These are phyloP conservation scores for Sorex fumeus DNA, from an alignment of 2,113 vertebrate species.

Conservation along the genomic window DNA sequence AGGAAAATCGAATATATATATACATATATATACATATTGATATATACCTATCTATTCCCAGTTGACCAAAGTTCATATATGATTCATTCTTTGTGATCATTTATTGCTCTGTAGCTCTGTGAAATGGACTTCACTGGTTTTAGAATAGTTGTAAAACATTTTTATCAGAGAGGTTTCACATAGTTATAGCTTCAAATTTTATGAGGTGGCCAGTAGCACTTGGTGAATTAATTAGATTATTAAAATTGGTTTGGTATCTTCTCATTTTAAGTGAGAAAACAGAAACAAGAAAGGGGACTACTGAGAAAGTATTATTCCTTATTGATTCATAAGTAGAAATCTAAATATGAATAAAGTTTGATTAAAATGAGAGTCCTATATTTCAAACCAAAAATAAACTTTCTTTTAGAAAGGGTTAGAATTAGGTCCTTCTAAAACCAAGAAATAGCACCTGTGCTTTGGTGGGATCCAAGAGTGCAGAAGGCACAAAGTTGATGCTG, in stretches of 20 bases:
- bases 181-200: background rate
- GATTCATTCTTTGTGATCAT: background rate
- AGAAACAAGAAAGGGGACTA: background rate
- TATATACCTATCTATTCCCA: background rate
- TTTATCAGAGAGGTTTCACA: background rate
- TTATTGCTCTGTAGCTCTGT: background rate
- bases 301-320: background rate
- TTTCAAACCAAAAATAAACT: constrained; percentile 9
- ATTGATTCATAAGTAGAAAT: constrained; percentile 10
- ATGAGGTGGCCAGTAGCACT: background rate
- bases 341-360: background rate
- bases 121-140: background rate
- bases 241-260: background rate
- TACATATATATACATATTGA: no score
- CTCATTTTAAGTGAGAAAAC: constrained; percentile 11
- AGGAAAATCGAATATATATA: background rate
- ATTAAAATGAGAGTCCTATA: background rate
- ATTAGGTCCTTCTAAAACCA: no score
- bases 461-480: background rate
- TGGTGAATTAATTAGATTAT: background rate
- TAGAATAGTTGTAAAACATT: no score
- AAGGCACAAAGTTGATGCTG: background rate
- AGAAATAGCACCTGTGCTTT: background rate
- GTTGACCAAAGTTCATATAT: background rate
- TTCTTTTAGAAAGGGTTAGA: background rate